Evolutionary conservation across 1,140 invertebrate species (phyloP), one percentile per base, ranked within the genome.

Genomic region (Eupeodes corollae): DNA sequence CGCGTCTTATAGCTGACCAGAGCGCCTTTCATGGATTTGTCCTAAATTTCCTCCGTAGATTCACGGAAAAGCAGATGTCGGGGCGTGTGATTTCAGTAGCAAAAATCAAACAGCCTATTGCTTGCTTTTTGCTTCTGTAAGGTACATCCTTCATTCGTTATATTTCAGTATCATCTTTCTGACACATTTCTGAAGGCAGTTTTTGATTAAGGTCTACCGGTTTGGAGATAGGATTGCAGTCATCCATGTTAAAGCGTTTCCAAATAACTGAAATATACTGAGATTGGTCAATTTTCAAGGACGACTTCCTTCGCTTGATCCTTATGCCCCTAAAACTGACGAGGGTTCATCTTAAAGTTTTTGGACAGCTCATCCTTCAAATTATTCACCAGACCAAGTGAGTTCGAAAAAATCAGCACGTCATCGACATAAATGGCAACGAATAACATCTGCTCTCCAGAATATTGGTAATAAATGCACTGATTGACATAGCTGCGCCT

Each of bases 11-110:
- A 18, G 57, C 56, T 41, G 33, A 41, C 62, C 61, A 70, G 50
- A 65, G 52, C 15, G 41, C 44, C 31, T 52, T 47, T 6, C 48
- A 50, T 13, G 53, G 55, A 45, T 58, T 51, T 14, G 49, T 34
- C 32, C 40, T 48, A 49, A 62, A 70, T 46, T 50, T 19, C 48
- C 52, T 57, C 12, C 52, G 41, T 2, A 44, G 21, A 44, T 54
- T 63, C 9, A 63, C 61, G 3, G 62, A 54, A 57, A 55, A 69
- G 8, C 56, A 12, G 14, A 73, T 65, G 48, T 73, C 66, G n/a
- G 70, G 69, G 48, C 69, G 51, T n/a, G n/a, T n/a, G n/a, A n/a
- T n/a, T n/a, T n/a, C n/a, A n/a, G n/a, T n/a, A n/a, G n/a, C n/a
- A n/a, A 68, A 73, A 37, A 70, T 52, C 6, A 73, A 47, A 1